Conservation (phyloP, 2,888 invertebrate genomes). For the Arenicola marina region DNA sequence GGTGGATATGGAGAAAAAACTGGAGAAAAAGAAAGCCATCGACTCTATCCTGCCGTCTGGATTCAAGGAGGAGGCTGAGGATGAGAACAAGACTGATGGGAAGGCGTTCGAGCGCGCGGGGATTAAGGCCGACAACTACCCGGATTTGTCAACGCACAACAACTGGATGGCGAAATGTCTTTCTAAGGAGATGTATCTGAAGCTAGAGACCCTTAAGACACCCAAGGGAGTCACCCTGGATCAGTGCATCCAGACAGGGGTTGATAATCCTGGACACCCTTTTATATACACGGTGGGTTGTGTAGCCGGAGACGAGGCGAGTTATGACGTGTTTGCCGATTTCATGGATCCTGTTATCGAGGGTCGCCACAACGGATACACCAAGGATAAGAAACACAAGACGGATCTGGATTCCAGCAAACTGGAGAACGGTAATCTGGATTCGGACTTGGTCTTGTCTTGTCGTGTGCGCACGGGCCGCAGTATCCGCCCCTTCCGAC, state of each 20-base stretch:
- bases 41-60: conserved; percentile 4
- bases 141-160: conserved; percentile 24
- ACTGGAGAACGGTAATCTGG: conserved; percentile 6
- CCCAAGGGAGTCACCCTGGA: conserved; percentile 29
- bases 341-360: conserved; percentile 31
- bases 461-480: conserved; percentile 23
- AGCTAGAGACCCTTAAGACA: conserved; percentile 33
- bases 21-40: not conserved
- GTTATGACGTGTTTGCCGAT: conserved; percentile 26
- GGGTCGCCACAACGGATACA: conserved; percentile 32
- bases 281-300: conserved; percentile 28
- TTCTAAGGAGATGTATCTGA: conserved; percentile 30
- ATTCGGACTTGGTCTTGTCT: conserved; percentile 20
- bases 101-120: conserved; percentile 3
- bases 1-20: not conserved
- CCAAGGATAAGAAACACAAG: conserved; percentile 23
- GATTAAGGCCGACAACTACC: conserved; percentile 28
- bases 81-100: conserved; percentile 23
- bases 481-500: conserved; percentile 13
- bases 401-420: conserved; percentile 24
- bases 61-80: conserved; percentile 31
- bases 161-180: conserved; percentile 28
- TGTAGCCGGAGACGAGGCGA: conserved; percentile 32
- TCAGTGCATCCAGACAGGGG: conserved; percentile 34
- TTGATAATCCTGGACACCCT: conserved; percentile 29